Evolutionary conservation across 30 jellyfish, hydroid and myxozoan species (phyloP), one percentile per base, ranked within the genome.

Genomic region (Sanderia malayensis): DNA sequence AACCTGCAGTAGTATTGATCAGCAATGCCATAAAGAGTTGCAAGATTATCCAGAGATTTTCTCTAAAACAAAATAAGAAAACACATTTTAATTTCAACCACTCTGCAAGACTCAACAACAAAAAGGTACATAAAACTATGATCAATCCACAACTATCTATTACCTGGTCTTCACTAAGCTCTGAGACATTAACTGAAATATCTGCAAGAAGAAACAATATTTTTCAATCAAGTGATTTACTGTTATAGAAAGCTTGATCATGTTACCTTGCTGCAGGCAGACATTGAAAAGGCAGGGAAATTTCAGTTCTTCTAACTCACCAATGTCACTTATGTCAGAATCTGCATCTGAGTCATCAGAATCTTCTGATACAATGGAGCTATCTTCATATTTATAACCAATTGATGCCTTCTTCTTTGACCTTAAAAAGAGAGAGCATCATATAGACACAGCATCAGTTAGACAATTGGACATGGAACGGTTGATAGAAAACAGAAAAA

Each of bases 281-380:
- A n/a, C n/a, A n/a, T n/a, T n/a, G n/a, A n/a, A n/a, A n/a, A n/a
- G n/a, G n/a, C n/a, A n/a, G n/a, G n/a, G n/a, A n/a, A n/a, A n/a
- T n/a, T n/a, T n/a, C n/a, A n/a, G n/a, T n/a, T n/a, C n/a, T n/a
- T 4, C 13, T 37, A 37, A 37, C 27, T 49, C 27, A 84, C 95
- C 98, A 21, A 90, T 90, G 61, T 90, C 98, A 84, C 98, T 90
- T 58, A 90, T 70, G 2, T 90, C 98, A n/a, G 93, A 66, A 2
- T 90, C 98, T 19, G 80, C 98, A 70, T 70, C 92, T 31, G 83
- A 69, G 20, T 76, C 65, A 24, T 89, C 97, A 1, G 87, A 76
- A 47, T 90, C 93, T n/a, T 82, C 89, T 0, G 94, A 71, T 0
- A 58, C 62, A 33, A 73, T 94, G 0, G 93, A 71, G 24, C 90